Base-by-base conservation (phyloP, 2,797 vertebrate genomes). In the Gymnocypris eckloni region DNA sequence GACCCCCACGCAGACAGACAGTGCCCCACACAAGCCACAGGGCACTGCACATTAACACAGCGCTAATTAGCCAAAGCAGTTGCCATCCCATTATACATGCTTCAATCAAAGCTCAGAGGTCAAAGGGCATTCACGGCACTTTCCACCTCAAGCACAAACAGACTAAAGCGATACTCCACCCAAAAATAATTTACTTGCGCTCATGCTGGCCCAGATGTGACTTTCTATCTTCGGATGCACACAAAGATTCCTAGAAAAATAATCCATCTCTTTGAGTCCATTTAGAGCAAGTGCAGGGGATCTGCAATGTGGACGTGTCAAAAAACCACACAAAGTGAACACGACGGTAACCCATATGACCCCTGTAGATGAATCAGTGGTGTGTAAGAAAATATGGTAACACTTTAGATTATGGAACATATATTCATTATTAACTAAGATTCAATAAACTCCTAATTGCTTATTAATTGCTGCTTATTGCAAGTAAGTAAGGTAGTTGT, bases 21-120 rank as follows among this genome's bases (percentile, higher is more conserved):
- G 76, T 1, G n/a, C 45, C 82, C 82, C 69, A 77, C n/a, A 33
- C 41, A 79, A 82, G 88, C 87, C 91, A 86, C 82, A 83, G 93
- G 93, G 78, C 67, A 61, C 86, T 80, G 10, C 90, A 91, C 92
- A 93, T 93, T 94, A 94, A 94, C 92, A 93, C 90, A 85, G 91
- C 89, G 66, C 92, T 95, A 96, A 96, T 96, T 95, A 96, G 92
- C 91, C 90, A 92, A 90, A 91, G 89, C 93, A 92, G 89, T 93
- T 93, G 94, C 93, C 93, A 92, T 90, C 92, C 93, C 93, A 95
- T 95, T 95, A 94, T 91, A 90, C 92, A 94, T 93, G 93, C 93
- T 92, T 95, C 93, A 94, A 86, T 94, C 92, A 92, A 90, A 89
- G 92, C 90, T 79, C 86, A 90, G 90, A 90, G 94, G 94, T 94